These are phyloP conservation scores for Podarcis lilfordi DNA, from an alignment of 2,797 vertebrate genomes.

Conservation along the genomic window DNA sequence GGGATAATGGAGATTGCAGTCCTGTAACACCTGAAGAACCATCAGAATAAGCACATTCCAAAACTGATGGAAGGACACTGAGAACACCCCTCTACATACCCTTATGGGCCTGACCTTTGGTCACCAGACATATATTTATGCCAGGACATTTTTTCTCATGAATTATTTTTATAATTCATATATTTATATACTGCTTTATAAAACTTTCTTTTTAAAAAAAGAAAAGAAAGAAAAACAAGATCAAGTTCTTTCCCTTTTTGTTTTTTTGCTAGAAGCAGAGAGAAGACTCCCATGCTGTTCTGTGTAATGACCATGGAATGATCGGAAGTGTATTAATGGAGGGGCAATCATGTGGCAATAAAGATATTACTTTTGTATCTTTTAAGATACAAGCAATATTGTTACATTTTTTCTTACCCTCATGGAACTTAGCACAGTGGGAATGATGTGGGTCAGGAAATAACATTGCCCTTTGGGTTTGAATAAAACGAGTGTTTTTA, in stretches of 20 bases:
- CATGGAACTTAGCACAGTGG: conserved; percentile 46
- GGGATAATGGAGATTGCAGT: too few species aligned
- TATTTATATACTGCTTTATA: too few species aligned
- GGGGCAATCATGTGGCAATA: conserved; percentile 53
- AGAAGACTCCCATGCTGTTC: conserved; percentile 58
- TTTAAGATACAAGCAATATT: conserved; percentile 40
- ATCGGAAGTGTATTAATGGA: conserved; percentile 77
- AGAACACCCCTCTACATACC: background rate
- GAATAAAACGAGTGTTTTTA: conserved; percentile 57
- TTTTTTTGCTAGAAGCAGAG: conserved; percentile 55
- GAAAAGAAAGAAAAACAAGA: too few species aligned
- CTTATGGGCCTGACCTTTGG: background rate
- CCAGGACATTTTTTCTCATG: background rate
- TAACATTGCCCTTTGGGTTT: conserved; percentile 55
- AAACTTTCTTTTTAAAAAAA: too few species aligned
- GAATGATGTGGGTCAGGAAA: conserved; percentile 57
- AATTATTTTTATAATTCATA: too few species aligned
- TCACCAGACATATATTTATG: background rate
- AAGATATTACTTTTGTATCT: background rate
- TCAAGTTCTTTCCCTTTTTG: conserved; percentile 61
- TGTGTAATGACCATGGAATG: conserved; percentile 77
- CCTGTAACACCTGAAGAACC: too few species aligned
- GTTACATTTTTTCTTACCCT: background rate
- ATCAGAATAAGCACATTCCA: background rate
- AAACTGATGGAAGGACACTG: background rate